Evolutionary conservation across 2,888 invertebrate species (phyloP), one percentile per base, ranked within the genome.

Genomic region (Spisula solida): DNA sequence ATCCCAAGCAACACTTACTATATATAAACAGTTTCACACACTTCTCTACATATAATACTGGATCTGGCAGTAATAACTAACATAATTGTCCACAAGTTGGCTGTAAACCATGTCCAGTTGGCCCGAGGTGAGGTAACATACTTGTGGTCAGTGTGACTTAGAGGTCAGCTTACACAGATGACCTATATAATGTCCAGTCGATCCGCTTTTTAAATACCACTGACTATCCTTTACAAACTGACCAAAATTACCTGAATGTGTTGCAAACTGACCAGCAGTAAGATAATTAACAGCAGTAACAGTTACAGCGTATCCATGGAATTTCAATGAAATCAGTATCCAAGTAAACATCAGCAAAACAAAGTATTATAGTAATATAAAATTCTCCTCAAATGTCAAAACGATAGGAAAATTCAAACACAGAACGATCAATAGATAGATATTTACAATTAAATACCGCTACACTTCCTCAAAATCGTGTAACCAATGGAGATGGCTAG

Each of bases 91-190:
- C 75, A 75, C 29, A 12, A 75, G 75, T 31, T 75, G 18, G 75
- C 75, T 75, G 75, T 75, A 75, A 75, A 75, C 31, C 31, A 25
- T 18, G 31, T 75, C 75, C 75, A 34, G 75, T 75, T 18, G 12
- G 75, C 75, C 75, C 4, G 29, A 75, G 75, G 34, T 75, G 75
- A 75, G 75, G 75, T 75, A 31, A 75, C 25, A 75, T 18, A 34
- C 75, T 18, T 31, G 41, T 41, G 75, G 75, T 75, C 34, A 75
- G 34, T 75, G 75, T 75, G 75, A 75, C 75, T 34, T 16, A 75
- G 75, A 75, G 75, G 29, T 75, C 75, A 75, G 25, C 29, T 75
- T 1, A 75, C 31, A 34, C 31, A 18, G 31, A 34, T 75, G 16
- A 75, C 75, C 75, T 75, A 31, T 6, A 75, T 75, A 31, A 75